Evolutionary conservation across 1,140 invertebrate genomes (phyloP), one percentile per base, ranked within the genome.

Genomic region (Drosophila burlai): DNA sequence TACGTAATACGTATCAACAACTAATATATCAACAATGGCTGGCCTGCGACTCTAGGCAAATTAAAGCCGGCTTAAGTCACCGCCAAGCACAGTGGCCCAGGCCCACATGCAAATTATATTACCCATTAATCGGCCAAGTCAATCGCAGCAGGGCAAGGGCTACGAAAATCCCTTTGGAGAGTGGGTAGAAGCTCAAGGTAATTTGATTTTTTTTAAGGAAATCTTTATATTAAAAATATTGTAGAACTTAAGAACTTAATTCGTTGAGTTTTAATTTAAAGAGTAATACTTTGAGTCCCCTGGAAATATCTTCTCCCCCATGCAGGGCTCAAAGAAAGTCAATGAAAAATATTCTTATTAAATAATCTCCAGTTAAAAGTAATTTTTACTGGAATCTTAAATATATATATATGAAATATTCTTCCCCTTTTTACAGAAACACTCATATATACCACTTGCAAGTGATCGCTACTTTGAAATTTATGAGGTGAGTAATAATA

Each of bases 51-150:
- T 69, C 29, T 49, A 13, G 21, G 47, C 49, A 75, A 80, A 80
- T 90, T 82, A 76, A 80, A 61, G 76, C 79, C 63, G 68, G 72
- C 78, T 90, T 90, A 84, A 85, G 66, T 72, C 72, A 82, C 79
- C 82, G 68, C 81, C 76, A 85, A 85, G 76, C 57, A 74, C 79
- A 75, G 72, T 65, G 72, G 34, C 36, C 60, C 77, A 68, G 75
- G 24, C 43, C 52, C 77, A 68, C 67, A 63, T 72, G 57, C 54
- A 79, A 84, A 76, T 76, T 80, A 80, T 79, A 54, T 59, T 57
- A 3, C 24, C 66, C 72, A 83, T 76, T 77, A 73, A 85, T 68
- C 65, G 55, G 71, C 60, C 50, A 77, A 75, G 29, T 65, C 80
- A 59, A 83, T 67, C 49, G 61, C 50, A 42, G n/a, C 16, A 5